Base-by-base conservation (phyloP, 2,888 invertebrate genomes). In the Harpagoxenus sublaevis region DNA sequence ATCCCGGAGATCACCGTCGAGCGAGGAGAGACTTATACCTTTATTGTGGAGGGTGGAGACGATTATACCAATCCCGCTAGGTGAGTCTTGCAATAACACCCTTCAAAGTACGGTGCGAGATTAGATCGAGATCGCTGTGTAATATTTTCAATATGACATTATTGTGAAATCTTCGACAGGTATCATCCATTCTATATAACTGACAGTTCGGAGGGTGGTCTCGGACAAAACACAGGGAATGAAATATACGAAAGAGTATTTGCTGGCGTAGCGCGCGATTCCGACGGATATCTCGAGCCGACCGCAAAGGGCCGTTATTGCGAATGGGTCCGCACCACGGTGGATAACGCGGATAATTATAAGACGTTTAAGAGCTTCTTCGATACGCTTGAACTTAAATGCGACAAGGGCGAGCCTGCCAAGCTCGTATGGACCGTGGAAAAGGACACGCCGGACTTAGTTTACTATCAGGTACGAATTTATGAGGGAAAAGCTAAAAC, bases 161-260 rank as follows among this genome's bases (percentile, higher is more conserved):
- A 31, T 23, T 48, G n/a, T 45, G 51, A 73, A 75, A 65, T 23
- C 8, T 66, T 66, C 2, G 15, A 66, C 18, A 97, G 97, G 91
- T 99, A 98, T 95, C 98, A 99, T 95, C 99, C 99, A 15, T 97
- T 99, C 94, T 99, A 99, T 95, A 98, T 99, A 92, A 98, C 98
- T 57, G 97, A 97, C 94, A 98, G 97, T 2, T 95, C 96, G 0
- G 98, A 98, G 94, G 99, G 99, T 42, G 99, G 98, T 1, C 98
- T 97, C 92, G 98, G 97, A 0, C 98, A 98, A 95, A 98, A 98
- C 23, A 97, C 96, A 68, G 96, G 96, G 0, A 97, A 35, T 35
- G 98, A 60, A 97, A 97, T 45, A 90, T 96, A 96, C 86, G 97
- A 98, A 93, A 96, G 96, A 51, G 96, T 98, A 18, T 98, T 97